Evolutionary conservation across 2,888 invertebrate species (phyloP).

Genomic region (Pandemis cinnamomeana): DNA sequence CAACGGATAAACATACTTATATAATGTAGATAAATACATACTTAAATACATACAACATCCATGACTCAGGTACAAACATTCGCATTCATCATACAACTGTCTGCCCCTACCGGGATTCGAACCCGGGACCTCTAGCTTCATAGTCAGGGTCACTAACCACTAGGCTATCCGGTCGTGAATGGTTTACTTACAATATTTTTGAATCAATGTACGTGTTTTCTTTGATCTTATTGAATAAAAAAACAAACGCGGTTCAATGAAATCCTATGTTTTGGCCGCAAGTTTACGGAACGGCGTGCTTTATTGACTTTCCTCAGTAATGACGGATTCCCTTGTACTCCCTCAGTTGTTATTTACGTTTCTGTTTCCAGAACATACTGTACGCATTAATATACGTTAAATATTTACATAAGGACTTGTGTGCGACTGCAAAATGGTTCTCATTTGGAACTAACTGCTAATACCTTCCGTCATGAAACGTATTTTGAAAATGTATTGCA

Average conservation of each 20-base stretch:
- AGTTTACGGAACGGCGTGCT: slow-evolving; percentile 16
- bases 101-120: too few species aligned
- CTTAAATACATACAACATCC: too few species aligned
- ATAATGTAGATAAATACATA: too few species aligned
- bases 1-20: too few species aligned
- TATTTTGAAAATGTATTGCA: too few species aligned
- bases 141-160: too few species aligned
- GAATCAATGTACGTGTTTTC: too few species aligned
- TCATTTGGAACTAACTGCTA: not conserved
- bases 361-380: slow-evolving; percentile 21
- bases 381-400: slow-evolving; percentile 25
- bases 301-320: slow-evolving; percentile 36
- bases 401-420: slow-evolving; percentile 32
- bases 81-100: too few species aligned
- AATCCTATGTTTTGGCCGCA: not conserved
- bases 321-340: slow-evolving; percentile 31
- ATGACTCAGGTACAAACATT: too few species aligned
- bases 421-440: not conserved
- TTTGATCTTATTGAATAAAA: not conserved
- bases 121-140: too few species aligned
- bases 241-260: not conserved
- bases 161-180: too few species aligned
- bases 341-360: slow-evolving; percentile 35
- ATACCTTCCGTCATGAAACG: not conserved
- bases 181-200: too few species aligned